Base-by-base conservation (phyloP, 2,113 vertebrate species). In the Prunella fulvescens region DNA sequence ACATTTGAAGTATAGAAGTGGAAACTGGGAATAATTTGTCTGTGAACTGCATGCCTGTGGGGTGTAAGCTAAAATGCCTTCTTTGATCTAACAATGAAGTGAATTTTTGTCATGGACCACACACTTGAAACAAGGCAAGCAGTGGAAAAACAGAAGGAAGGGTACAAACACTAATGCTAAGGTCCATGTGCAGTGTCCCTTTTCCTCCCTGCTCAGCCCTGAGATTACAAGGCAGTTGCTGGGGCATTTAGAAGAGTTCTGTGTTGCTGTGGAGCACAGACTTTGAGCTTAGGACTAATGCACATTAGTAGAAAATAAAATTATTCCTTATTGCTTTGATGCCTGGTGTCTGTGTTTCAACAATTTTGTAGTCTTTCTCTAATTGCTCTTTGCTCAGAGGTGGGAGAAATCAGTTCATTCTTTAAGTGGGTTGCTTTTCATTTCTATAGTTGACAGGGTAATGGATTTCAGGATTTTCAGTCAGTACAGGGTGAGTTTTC, bases 21-120 rank as follows among this genome's bases (percentile, higher is more conserved):
- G 80, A 92, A 96, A 95, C 90, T 88, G 87, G 85, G 86, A 97
- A 94, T 94, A 94, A 96, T 90, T 96, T 96, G 82, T 92, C 83
- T 96, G 84, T 79, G 92, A 95, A 90, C 66, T 74, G 79, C 65
- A 91, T 88, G 96, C 92, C 95, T 90, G 88, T 90, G 73, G 87
- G 91, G 71, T 77, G 77, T 84, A 84, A 95, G 50, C 74, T 94
- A 93, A 93, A 95, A 94, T 90, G 67, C 17, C 39, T 84, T 76
- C 92, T 96, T 96, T 95, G 93, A 94, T 93, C 91, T 92, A 81
- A 95, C 91, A 95, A 62, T 81, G 79, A 86, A 95, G 61, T 69
- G 84, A 92, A 84, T 91, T 84, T 95, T 72, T 90, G 80, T 94
- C 72, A 71, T 39, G 64, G 94, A 96, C 95, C 95, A 97, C 91